phyloP scores from a whole-genome alignment of 2,113 vertebrate species.

The Cephalopholis sonnerati region DNA sequence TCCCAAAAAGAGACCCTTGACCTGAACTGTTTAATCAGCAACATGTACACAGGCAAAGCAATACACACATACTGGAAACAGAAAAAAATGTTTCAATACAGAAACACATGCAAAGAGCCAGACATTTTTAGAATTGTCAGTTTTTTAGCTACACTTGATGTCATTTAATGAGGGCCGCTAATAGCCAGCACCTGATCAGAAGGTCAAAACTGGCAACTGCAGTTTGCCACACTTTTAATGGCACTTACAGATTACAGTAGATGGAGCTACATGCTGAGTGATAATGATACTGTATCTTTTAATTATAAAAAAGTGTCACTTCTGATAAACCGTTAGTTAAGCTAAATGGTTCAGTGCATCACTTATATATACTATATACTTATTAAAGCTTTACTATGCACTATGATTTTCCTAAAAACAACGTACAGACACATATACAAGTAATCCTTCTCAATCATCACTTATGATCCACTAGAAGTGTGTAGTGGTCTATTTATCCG shows the following conservation, averaged over 20 bases:
- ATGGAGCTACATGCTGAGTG: background rate
- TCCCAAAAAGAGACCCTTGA: slow-evolving; percentile 8
- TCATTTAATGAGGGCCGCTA: background rate
- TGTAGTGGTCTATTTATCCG: too few species aligned
- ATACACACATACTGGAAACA: slow-evolving; percentile 4
- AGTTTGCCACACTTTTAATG: background rate
- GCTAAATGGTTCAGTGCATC: background rate
- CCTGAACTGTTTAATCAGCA: slow-evolving; percentile 11
- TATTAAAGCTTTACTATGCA: too few species aligned
- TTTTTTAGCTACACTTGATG: slow-evolving; percentile 9
- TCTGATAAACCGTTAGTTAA: background rate
- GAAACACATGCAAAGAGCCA: background rate
- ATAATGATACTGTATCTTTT: background rate
- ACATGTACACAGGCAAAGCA: background rate
- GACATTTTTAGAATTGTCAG: background rate
- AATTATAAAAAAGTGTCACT: background rate
- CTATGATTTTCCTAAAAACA: too few species aligned
- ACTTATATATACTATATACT: background rate
- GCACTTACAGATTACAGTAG: background rate
- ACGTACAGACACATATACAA: too few species aligned
- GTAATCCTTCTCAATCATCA: too few species aligned
- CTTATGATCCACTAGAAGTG: too few species aligned
- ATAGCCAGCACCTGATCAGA: background rate
- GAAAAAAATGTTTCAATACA: background rate
- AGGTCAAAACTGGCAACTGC: slow-evolving; percentile 2